Conservation (phyloP, 1,140 invertebrate species). For the Pogonomyrmex californicus region DNA sequence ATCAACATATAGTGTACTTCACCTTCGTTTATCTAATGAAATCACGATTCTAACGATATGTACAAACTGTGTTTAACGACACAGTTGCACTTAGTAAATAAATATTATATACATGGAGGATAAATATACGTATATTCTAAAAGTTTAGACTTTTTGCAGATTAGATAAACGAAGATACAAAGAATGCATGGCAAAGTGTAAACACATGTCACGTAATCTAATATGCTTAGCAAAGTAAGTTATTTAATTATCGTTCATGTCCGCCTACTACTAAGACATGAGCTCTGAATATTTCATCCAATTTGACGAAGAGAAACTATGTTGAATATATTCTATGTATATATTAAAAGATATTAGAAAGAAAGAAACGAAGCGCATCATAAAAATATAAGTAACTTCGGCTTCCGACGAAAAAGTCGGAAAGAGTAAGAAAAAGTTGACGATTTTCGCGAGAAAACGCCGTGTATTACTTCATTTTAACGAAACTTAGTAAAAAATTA, state of each 20-base stretch:
- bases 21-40: constrained; percentile 18
- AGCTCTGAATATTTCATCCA: background rate
- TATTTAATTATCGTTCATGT: background rate
- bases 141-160: background rate
- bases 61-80: background rate
- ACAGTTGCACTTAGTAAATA: background rate
- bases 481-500: background rate
- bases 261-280: background rate
- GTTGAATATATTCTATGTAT: background rate
- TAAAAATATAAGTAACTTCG: background rate
- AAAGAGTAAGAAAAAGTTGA: background rate
- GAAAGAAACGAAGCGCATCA: background rate
- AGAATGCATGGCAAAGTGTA: background rate
- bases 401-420: background rate
- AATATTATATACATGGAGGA: background rate
- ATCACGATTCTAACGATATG: background rate
- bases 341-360: background rate
- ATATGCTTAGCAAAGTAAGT: background rate
- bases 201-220: constrained; percentile 7
- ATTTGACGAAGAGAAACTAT: background rate
- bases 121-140: background rate
- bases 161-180: constrained; percentile 8
- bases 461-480: background rate
- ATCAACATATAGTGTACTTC: background rate
- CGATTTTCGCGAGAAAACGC: background rate